Evolutionary conservation across 2,797 vertebrate species (phyloP), one percentile per base, ranked within the genome.

Genomic region (Helostoma temminkii): DNA sequence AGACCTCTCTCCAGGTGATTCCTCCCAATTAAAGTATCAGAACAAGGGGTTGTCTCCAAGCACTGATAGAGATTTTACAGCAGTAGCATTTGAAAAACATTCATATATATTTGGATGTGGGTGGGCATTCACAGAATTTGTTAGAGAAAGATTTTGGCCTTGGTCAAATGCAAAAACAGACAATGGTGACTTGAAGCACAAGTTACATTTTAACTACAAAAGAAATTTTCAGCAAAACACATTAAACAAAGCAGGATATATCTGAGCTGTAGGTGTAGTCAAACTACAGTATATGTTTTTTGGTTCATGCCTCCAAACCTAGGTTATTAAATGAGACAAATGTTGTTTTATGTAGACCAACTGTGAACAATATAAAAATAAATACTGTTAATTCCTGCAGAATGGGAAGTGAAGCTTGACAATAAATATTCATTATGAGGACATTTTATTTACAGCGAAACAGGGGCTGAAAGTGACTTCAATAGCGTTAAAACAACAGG

Each of bases 1-100:
- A 47, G 52, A 22, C 52, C 55, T 18, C 14, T 57, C 59, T 65
- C 24, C 32, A 46, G 43, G 61, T 76, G 47, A 71, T 25, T 25
- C 21, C 30, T 42, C 1, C 11, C 9, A 0, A n/a, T n/a, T n/a
- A n/a, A n/a, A n/a, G 14, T 18, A 2, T 12, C 5, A 5, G 25
- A 37, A 30, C 50, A 16, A 22, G n/a, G 4, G 18, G n/a, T 19
- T 46, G 43, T 14, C 18, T 22, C 45, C 28, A 56, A 30, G 18
- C 34, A 62, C 42, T 32, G 16, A 46, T 4, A 24, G 15, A 57
- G 25, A 34, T 60, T 46, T 50, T 16, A 43, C 19, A 7, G 56
- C 43, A 2, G 50, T 22, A 21, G 48, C 34, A 16, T 72, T 55
- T 55, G 9, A 34, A 24, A 74, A n/a, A 8, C 19, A 24, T 50